Conservation (phyloP, 2,797 vertebrate species). For the Acipenser oxyrinchus region DNA sequence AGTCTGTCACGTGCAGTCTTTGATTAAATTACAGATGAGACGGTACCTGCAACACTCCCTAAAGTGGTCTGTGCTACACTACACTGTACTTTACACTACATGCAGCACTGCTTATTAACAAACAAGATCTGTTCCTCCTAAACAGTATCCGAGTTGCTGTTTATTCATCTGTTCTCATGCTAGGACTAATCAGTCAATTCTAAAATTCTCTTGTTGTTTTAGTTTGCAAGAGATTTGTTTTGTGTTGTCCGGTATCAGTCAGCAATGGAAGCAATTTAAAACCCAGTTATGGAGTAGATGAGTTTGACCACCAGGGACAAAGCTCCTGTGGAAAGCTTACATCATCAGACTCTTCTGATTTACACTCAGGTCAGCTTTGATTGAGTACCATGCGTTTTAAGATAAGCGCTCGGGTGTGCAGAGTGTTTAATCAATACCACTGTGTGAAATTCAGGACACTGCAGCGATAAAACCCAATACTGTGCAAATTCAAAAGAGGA, state of each 20-base stretch:
- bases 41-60: too few relatives aligned
- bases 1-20: too few relatives aligned
- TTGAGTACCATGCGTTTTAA: not conserved
- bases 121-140: too few relatives aligned
- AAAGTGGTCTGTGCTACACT: too few relatives aligned
- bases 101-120: too few relatives aligned
- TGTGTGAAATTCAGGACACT: not conserved
- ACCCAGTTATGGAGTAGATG: not conserved
- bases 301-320: not conserved
- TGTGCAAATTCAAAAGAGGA: not conserved
- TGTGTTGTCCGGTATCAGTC: not conserved
- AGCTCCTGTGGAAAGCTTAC: not conserved
- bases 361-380: not conserved
- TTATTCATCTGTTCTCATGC: too few relatives aligned
- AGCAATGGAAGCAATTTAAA: not conserved
- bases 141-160: too few relatives aligned
- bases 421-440: not conserved
- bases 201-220: too few relatives aligned
- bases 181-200: too few relatives aligned
- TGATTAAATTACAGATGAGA: too few relatives aligned
- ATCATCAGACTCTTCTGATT: not conserved
- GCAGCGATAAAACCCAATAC: not conserved
- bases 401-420: not conserved
- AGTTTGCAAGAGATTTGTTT: not conserved
- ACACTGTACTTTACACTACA: too few relatives aligned